Evolutionary conservation across 1,140 invertebrate genomes (phyloP).

Genomic region (Phortica variegata): DNA sequence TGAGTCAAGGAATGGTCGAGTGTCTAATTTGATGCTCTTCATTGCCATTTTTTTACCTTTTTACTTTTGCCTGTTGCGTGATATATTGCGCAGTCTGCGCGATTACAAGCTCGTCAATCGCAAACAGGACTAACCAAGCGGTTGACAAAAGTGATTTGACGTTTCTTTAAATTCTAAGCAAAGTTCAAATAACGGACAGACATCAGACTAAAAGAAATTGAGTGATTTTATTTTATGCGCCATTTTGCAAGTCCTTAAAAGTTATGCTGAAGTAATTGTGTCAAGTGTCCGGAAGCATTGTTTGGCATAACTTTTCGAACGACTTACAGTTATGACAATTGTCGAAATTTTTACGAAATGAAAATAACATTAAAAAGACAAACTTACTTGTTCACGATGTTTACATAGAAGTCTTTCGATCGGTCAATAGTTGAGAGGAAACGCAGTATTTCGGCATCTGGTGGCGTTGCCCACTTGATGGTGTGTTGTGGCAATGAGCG

Average conservation of each 20-base stretch:
- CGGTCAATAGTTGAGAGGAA: slow-evolving; percentile 52
- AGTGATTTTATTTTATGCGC: too few relatives aligned
- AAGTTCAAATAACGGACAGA: background rate
- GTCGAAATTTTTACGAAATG: background rate
- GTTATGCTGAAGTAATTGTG: too few relatives aligned
- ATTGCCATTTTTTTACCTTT: slow-evolving; percentile 38
- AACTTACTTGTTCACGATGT: slow-evolving; percentile 55
- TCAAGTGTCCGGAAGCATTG: background rate
- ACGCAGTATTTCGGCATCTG: slow-evolving; percentile 40
- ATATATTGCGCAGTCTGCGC: slow-evolving; percentile 22
- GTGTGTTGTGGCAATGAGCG: slow-evolving; percentile 20
- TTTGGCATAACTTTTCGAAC: background rate
- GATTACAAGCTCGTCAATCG: slow-evolving; percentile 18
- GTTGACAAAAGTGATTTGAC: too few relatives aligned
- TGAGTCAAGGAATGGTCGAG: too few relatives aligned
- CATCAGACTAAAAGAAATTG: background rate
- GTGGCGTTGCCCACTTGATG: slow-evolving; percentile 45
- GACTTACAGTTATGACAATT: too few relatives aligned
- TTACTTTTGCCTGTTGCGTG: slow-evolving; percentile 36
- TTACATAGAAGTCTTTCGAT: slow-evolving; percentile 53
- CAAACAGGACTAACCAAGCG: too few relatives aligned
- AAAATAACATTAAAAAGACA: background rate
- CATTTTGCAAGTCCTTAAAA: too few relatives aligned
- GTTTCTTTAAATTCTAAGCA: too few relatives aligned
- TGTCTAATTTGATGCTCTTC: slow-evolving; percentile 36